phyloP scores from a whole-genome alignment of 2,888 invertebrate species.

The Lysandra bellargus region DNA sequence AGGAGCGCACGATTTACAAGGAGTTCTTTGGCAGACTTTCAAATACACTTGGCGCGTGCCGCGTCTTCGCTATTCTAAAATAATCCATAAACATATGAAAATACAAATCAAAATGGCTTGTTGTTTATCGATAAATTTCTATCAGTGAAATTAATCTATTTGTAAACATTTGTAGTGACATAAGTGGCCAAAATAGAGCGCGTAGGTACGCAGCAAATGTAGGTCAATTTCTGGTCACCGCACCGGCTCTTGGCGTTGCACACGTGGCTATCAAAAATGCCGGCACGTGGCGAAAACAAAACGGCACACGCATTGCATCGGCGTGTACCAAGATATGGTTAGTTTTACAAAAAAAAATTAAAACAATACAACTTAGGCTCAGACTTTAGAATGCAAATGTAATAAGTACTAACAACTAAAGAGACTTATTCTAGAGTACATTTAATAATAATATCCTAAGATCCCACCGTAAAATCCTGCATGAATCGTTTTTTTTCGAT shows the following conservation, averaged over 20 bases:
- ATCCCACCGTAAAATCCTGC: no score
- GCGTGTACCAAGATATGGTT: neutral
- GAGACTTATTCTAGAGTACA: no score
- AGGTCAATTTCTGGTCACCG: constrained; percentile 21
- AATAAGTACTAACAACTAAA: no score
- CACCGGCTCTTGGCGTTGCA: neutral
- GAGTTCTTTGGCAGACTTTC: constrained; percentile 34
- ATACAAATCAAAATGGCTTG: neutral
- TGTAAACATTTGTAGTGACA: constrained; percentile 21
- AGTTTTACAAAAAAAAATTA: neutral
- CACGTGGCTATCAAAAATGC: constrained; percentile 13
- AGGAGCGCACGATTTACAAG: constrained; percentile 37
- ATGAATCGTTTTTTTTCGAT: no score
- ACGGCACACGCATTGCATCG: neutral
- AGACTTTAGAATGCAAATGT: no score
- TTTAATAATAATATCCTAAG: no score
- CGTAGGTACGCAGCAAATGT: neutral
- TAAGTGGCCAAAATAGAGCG: constrained; percentile 8
- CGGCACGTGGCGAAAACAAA: constrained; percentile 1
- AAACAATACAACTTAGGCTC: neutral
- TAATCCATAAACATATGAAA: neutral
- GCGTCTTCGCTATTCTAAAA: neutral
- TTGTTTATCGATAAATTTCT: neutral
- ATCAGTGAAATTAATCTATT: constrained; percentile 15
- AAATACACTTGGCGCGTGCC: neutral